Evolutionary conservation across 2,888 invertebrate species (phyloP).

Genomic region (Synanthedon myopaeformis): DNA sequence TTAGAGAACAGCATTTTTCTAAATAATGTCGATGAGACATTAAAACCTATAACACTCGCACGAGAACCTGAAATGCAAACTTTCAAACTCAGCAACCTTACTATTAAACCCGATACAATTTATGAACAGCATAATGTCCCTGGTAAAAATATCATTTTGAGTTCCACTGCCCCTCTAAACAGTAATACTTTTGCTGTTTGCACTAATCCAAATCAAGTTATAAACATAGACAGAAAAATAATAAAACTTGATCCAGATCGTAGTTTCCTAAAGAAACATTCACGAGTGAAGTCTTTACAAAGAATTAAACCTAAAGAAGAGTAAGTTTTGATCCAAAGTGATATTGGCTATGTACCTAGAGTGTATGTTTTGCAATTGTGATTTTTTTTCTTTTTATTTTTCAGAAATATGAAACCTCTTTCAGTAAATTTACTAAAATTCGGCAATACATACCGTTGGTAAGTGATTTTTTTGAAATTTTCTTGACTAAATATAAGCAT

Average conservation of each 20-base stretch:
- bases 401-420: slow-evolving; percentile 25
- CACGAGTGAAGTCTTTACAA: slow-evolving; percentile 39
- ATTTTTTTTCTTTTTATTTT: too few relatives aligned
- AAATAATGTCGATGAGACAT: slow-evolving; percentile 21
- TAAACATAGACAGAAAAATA: slow-evolving; percentile 52
- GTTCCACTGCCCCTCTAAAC: slow-evolving; percentile 28
- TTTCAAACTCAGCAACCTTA: slow-evolving; percentile 53
- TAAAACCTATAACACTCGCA: slow-evolving; percentile 34
- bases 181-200: slow-evolving; percentile 10
- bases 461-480: slow-evolving; percentile 3
- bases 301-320: slow-evolving; percentile 58
- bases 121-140: background rate
- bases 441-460: slow-evolving; percentile 63
- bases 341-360: too few relatives aligned
- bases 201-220: slow-evolving; percentile 30
- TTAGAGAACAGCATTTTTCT: slow-evolving; percentile 38
- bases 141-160: slow-evolving; percentile 31
- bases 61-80: slow-evolving; percentile 18
- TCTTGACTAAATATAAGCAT: too few relatives aligned
- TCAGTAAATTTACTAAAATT: slow-evolving; percentile 56
- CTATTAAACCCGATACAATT: slow-evolving; percentile 38
- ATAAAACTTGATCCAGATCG: slow-evolving; percentile 46
- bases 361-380: too few relatives aligned
- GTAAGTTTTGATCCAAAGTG: slow-evolving; percentile 25
- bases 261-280: slow-evolving; percentile 19